A percentile compares a stretch with the other conserved stretches of the same genome.
Evolutionary conservation across 2,888 invertebrate genomes (phyloP).

Genomic region (Scaptomyza tumidula): DNA sequence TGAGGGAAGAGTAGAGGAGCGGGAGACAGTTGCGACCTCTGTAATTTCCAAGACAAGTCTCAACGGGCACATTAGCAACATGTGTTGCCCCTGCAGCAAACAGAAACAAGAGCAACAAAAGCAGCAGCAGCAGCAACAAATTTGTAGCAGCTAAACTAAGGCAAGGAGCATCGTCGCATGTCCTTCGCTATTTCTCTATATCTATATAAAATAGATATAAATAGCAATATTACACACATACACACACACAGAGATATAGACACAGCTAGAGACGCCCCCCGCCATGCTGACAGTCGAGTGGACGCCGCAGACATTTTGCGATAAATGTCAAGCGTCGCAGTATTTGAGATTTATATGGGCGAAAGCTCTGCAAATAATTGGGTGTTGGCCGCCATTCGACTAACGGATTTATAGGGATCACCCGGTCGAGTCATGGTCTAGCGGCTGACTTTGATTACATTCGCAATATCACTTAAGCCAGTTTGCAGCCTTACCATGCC

Average conservation of each 20-base stretch:
- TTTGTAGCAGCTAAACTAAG: conserved; percentile 66
- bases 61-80: conserved; percentile 78
- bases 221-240: conserved; percentile 35
- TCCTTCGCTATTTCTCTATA: conserved; percentile 20
- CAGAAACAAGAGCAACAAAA: conserved; percentile 35
- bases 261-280: background rate
- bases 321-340: conserved; percentile 67
- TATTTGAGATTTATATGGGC: conserved; percentile 63
- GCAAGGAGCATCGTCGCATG: conserved; percentile 34
- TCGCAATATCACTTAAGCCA: conserved; percentile 22
- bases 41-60: conserved; percentile 76
- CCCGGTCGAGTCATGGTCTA: conserved; percentile 6
- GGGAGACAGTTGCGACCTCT: conserved; percentile 69
- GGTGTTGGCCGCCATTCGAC: conserved; percentile 47
- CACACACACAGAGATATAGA: background rate
- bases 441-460: conserved; percentile 5
- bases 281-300: conserved; percentile 24
- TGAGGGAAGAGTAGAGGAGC: background rate
- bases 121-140: conserved; percentile 26
- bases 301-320: conserved; percentile 57
- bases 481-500: conserved; percentile 2
- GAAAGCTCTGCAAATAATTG: conserved; percentile 54
- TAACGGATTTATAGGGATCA: conserved; percentile 42
- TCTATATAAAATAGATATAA: conserved; percentile 60
- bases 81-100: conserved; percentile 69